Evolutionary conservation across 2,888 invertebrate genomes (phyloP), one percentile per base, ranked within the genome.

Genomic region (Galerucella calmariensis): DNA sequence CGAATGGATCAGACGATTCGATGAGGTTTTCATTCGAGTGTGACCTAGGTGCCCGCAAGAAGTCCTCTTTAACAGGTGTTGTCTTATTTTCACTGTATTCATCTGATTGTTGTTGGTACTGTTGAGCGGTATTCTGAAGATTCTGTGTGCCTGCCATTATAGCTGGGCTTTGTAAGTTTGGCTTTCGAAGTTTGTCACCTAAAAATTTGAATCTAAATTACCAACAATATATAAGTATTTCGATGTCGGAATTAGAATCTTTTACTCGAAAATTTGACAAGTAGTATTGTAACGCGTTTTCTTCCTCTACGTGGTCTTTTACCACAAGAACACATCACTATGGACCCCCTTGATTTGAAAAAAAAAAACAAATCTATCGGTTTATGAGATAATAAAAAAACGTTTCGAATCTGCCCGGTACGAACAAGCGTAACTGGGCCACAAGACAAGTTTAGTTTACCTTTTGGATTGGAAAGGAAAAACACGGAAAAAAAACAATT

Each of bases 101-200:
- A 35, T 11, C 75, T 1, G 74, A 71, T 62, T 80, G 77, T 14
- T 72, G 78, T 58, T 80, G 83, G 78, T 81, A 80, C 35, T 79
- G 76, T 63, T 80, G 79, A 14, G 83, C 76, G 2, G 83, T 84
- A 73, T 84, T 85, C 73, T 83, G 81, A 41, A 85, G 78, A 75
- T 82, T 85, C 69, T 85, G 85, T 0, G 85, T 85, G 27, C 85
- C 85, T 0, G 85, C 84, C 82, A 85, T 82, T 48, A 85, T 82
- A 12, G 83, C 82, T 9, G 85, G 84, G 14, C 79, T 77, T 63
- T 87, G 87, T 16, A 86, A 74, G 70, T 87, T 87, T 4, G 85
- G 81, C 73, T 88, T 88, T 48, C 87, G 82, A 41, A 85, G 79
- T 79, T 87, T 87, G 73, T 87, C 87, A 62, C 86, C 86, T 86